Evolutionary conservation across 92 coral and sea anemone species (phyloP), one percentile per base, ranked within the genome.

Genomic region (Porites rus): DNA sequence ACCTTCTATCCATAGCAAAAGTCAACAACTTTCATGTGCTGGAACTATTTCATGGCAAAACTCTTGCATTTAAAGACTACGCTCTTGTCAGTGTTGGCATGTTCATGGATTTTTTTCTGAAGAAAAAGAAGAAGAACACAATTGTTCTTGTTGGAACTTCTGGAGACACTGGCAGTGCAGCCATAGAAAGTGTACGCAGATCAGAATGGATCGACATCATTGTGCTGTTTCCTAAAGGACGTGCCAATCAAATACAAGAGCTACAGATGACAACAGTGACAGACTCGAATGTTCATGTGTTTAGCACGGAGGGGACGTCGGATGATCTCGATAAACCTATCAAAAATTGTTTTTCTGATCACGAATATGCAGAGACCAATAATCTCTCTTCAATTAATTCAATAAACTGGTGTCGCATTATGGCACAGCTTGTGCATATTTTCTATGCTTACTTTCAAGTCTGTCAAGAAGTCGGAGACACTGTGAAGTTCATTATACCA

Each of bases 141-240:
- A 90, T 95, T 8, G 58, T 90, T 6, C 86, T 96, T 24, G 98
- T 96, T 5, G 91, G 65, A 13, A 96, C 99, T 6, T 89, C 94
- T 84, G 99, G 99, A 13, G 99, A 96, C 80, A 96, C 99, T 24
- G 99, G 99, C 10, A 93, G 99, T 76, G 95, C 99, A 1, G 99
- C 99, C 14, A 95, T 96, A 50, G 95, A 96, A 76, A 91, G 96
- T 62, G 95, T 95, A 8, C 79, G 91, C 31, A 80, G 77, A 38
- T 83, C 88, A 51, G 56, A 87, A 22, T 79, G 83, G 77, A 77
- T 93, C 38, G 97, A 94, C 72, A 93, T 96, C 19, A 79, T 96
- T 43, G 94, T 90, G 11, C 74, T 96, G 85, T 82, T 93, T 46
- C 99, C 99, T 17, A 88, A 93, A 79, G 98, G 98, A 9, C 90